Base-by-base conservation (phyloP, 92 coral and sea anemone genomes). In the Bergia sp. region DNA sequence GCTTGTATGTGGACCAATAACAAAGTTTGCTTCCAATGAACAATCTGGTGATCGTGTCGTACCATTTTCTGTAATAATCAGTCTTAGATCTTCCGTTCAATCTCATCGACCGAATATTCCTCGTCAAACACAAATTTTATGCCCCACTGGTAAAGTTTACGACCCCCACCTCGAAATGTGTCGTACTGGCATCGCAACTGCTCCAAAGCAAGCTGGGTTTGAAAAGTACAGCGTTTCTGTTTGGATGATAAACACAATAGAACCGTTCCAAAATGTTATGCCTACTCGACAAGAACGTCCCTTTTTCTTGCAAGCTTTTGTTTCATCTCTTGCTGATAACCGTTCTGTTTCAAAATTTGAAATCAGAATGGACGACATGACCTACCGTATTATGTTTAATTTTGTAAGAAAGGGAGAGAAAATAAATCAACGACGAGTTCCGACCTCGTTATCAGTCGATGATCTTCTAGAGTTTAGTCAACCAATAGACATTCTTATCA, bases 381-480 rank as follows among this genome's bases (percentile, higher is more conserved):
- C 20, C 0, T 73, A 77, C 44, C 81, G 58, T 76, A 29, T 77
- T 44, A 18, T 42, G 58, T 45, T 77, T 20, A 61, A 77, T 43
- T 1, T 42, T 12, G 18, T 20, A 20, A 77, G 15, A 39, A 55
- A 10, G 37, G 23, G 37, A 16, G 7, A 61, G 18, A 16, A n/a
- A 37, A 73, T 0, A 29, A 5, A 37, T 29, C 77, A 3, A 36
- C 41, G 5, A 37, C 36, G 36, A 73, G 42, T 36, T 36, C 9
- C 21, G 37, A 37, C 37, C 42, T 79, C 55, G 12, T 23, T 80
- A 11, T 57, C 65, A 42, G 4, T 86, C 1, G 87, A 86, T 39
- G 42, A 84, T 4, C 69, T 90, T 4, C 72, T 86, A 4, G n/a
- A 71, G 12, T 90, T 87, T 87, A 39, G 6, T 0, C 11, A 29